Base-by-base conservation (phyloP, 2,888 invertebrate species). In the Colletes collaris region DNA sequence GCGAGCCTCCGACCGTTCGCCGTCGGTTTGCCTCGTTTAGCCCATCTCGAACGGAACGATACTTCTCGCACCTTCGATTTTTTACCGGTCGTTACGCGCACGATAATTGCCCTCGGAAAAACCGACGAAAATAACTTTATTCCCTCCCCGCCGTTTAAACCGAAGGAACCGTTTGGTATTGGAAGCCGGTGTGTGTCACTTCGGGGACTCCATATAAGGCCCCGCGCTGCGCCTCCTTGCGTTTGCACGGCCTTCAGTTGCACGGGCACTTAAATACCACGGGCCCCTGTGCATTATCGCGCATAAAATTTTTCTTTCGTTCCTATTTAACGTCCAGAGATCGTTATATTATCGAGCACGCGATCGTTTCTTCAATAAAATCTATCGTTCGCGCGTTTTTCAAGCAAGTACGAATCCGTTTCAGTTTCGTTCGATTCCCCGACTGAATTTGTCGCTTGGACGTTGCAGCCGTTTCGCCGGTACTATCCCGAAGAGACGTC, bases 1-100 rank as follows among this genome's bases (percentile, higher is more conserved):
- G 90, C 90, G 78, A 76, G 53, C 60, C 73, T 53, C 46, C 63
- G 74, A 16, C 65, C 75, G 44, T 16, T 53, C 66, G 70, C 50
- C 62, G 55, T 73, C 67, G 73, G 59, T 65, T 58, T 49, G 65
- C 69, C 63, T 73, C 76, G 69, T 73, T 70, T 64, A 59, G 13
- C 60, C 66, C 46, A 68, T 67, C 72, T 53, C 40, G 58, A 69
- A 72, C 68, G 59, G 69, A 76, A 69, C 81, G 56, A 81, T 81
- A 66, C 64, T 69, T 76, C 81, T 81, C 72, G 65, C 76, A 67
- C 81, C 81, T 72, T 55, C 50, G 35, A 55, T 55, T 55, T 46
- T 70, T 70, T 40, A 55, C 16, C 53, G 53, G 8, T 44, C 66
- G n/a, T 50, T n/a, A 44, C 35, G 3, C 1, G 27, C 4, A 56